A percentile compares a stretch with the other conserved stretches of the same genome.
phyloP scores from a whole-genome alignment of 2,888 invertebrate genomes.

The Himalopsyche anomala region DNA sequence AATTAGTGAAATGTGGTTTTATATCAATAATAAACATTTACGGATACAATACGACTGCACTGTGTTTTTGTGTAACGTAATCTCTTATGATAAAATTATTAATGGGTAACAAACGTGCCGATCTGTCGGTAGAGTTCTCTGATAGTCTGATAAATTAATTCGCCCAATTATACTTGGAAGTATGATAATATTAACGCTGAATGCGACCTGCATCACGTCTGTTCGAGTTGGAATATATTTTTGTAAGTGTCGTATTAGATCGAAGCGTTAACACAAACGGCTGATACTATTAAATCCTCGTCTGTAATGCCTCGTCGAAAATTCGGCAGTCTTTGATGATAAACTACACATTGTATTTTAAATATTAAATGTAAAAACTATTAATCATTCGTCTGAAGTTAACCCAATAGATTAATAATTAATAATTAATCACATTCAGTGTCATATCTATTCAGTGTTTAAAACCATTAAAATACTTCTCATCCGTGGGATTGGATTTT shows the following conservation, averaged over 20 bases:
- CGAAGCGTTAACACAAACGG: constrained; percentile 48
- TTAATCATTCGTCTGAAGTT: constrained; percentile 46
- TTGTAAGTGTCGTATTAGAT: constrained; percentile 63
- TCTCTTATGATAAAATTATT: constrained; percentile 58
- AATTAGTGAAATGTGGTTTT: constrained; percentile 51
- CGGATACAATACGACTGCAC: constrained; percentile 45
- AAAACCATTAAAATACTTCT: too few species aligned
- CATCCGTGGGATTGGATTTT: too few species aligned
- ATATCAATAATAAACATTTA: constrained; percentile 44
- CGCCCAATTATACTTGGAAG: constrained; percentile 25
- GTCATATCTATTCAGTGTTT: constrained; percentile 18
- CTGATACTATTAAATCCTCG: constrained; percentile 3
- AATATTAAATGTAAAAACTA: not conserved
- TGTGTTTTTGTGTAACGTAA: constrained; percentile 48
- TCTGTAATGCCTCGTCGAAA: not conserved
- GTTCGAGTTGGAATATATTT: constrained; percentile 57
- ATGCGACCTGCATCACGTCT: constrained; percentile 4
- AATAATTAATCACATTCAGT: constrained; percentile 4
- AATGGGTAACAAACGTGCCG: constrained; percentile 28
- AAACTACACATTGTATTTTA: constrained; percentile 1
- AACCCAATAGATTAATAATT: constrained; percentile 22
- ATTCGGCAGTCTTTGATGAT: not conserved
- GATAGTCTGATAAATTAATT: constrained; percentile 49
- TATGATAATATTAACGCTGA: constrained; percentile 19
- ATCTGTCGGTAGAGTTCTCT: constrained; percentile 22